Base-by-base conservation (phyloP, 1,140 invertebrate species). In the Cyclina sinensis region DNA sequence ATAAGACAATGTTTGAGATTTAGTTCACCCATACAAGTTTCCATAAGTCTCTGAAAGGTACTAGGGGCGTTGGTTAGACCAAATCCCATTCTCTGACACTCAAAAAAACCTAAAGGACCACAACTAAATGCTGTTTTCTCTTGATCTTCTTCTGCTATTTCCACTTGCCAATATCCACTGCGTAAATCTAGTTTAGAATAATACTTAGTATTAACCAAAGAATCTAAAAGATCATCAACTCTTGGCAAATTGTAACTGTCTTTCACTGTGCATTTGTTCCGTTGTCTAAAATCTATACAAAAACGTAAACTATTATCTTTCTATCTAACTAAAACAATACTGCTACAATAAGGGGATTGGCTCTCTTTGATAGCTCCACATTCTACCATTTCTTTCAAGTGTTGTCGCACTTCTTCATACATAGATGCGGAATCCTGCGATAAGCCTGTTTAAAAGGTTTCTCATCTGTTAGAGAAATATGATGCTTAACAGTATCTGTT, bases 281-380 rank as follows among this genome's bases (percentile, higher is more conserved):
- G 32, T 62, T 46, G 74, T 51, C 85, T 96, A 92, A 95, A 96
- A 92, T 97, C 96, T 2, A 92, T 94, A 91, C 96, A 96, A 21
- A 96, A 92, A 48, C 96, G 84, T 43, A 96, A 87, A 27, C 95
- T 95, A 90, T 96, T 0, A 92, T 51, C 84, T 96, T 96, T 16
- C 92, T n/a, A n/a, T n/a, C n/a, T 27, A 3, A 96, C 95, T 7
- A 94, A 93, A 1, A 96, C 96, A 16, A 96, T 87, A 0, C 96
- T 96, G 4, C 96, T 95, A 11, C 94, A 96, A 96, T 96, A 96
- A 43, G 96, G 94, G 11, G 93, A 94, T 87, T 90, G 82, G 59
- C 94, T 92, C 76, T 91, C 90, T 76, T 82, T 80, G 37, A 96
- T 94, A 30, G 95, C 92, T 35, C 94, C 95, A 54, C 94, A 86